Base-by-base conservation (phyloP, 2,113 vertebrate species). In the Azemiops feae region DNA sequence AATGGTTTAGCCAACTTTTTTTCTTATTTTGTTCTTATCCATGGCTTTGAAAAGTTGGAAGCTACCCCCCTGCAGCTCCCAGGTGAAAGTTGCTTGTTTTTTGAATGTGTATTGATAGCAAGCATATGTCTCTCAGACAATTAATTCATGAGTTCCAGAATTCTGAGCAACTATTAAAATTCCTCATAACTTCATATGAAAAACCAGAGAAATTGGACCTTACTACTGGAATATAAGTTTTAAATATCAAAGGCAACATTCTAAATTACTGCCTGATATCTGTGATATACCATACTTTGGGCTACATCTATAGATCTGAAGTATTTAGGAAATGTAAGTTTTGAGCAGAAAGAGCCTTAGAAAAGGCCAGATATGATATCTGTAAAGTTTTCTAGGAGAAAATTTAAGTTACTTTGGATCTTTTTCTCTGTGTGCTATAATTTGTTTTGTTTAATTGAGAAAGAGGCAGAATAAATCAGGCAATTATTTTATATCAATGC, bases 211-310 rank as follows among this genome's bases (percentile, higher is more conserved):
- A 95, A 89, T 2, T 1, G 27, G 93, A 92, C 34, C 89, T 95
- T 58, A 87, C 50, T 18, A 39, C 58, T 50, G 55, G 87, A 96
- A 92, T 88, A 23, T 91, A 92, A 87, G 85, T 22, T 90, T 95
- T 93, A 96, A 96, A 93, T 86, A 47, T 94, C 86, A 95, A 94
- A 92, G 0, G 0, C 5, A 95, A 58, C 47, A 95, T 95, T 89
- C 34, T n/a, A 94, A 89, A 92, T 93, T 92, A 81, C 39, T 93
- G 23, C 39, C 47, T 90, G 47, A 91, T 93, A 23, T 91, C 91
- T 4, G 25, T 53, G 53, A 54, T 20, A 91, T 34, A 53, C 1
- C 87, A 30, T 27, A 85, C 85, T 88, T 27, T 64, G 89, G 60
- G 92, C 85, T 0, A 0, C 85, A 95, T 95, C 25, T 54, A 45